Conservation (phyloP, 2,888 invertebrate genomes). For the Willowsia nigromaculata region DNA sequence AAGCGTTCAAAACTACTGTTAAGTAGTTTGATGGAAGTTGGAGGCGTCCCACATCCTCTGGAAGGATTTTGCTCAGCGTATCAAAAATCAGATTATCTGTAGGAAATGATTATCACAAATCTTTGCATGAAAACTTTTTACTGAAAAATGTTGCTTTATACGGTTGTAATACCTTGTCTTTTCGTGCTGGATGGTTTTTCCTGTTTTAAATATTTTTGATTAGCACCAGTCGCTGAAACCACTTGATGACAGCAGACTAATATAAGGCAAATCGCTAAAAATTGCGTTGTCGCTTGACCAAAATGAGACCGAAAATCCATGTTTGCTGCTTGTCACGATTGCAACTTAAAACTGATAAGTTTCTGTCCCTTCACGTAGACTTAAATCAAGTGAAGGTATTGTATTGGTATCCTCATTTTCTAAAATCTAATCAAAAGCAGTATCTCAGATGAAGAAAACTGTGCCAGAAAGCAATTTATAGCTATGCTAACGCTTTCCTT, state of each 20-base stretch:
- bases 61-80: not conserved
- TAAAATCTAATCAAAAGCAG: not conserved
- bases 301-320: not conserved
- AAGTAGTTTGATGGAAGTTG: not conserved
- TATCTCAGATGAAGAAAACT: not conserved
- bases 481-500: not conserved
- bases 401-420: not conserved
- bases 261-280: not conserved
- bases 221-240: not conserved
- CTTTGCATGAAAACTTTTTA: too few species aligned
- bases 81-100: too few species aligned
- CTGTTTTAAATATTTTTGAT: not conserved
- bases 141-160: not conserved
- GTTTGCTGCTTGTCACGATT: not conserved
- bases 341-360: slow-evolving; percentile 11
- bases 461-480: too few species aligned
- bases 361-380: not conserved
- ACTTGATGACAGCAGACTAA: not conserved
- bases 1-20: slow-evolving; percentile 4
- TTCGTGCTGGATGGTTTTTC: not conserved
- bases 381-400: not conserved
- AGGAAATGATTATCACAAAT: too few species aligned
- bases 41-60: not conserved
- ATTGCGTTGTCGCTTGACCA: not conserved
- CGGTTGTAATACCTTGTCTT: not conserved